phyloP scores from a whole-genome alignment of 2,113 vertebrate genomes.

The Cariama cristata region DNA sequence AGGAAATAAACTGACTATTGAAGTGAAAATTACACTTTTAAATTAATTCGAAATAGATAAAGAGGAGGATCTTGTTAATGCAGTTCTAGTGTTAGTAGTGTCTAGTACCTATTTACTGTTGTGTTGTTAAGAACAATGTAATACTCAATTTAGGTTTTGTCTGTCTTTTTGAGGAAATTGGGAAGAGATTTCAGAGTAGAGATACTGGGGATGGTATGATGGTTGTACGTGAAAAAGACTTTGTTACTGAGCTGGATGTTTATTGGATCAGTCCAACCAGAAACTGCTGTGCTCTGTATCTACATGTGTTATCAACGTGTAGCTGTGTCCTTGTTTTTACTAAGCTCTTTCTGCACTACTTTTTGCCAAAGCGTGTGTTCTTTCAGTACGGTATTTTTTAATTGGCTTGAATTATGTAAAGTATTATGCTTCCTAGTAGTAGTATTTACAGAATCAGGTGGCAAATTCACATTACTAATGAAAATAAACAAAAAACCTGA shows the following conservation, averaged over 20 bases:
- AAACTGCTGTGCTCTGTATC: not conserved
- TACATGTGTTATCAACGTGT: not conserved
- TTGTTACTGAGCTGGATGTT: not conserved
- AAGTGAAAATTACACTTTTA: not conserved
- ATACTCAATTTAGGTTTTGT: not conserved
- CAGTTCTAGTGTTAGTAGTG: not conserved
- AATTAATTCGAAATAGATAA: not conserved
- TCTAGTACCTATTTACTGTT: not conserved
- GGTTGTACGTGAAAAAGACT: not conserved
- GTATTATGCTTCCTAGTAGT: not conserved
- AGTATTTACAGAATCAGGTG: not conserved
- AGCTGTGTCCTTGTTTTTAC: not conserved
- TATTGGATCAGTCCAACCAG: not conserved
- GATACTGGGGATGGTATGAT: not conserved
- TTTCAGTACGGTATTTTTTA: not conserved
- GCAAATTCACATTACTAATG: not conserved
- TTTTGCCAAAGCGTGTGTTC: not conserved
- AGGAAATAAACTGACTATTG: not conserved
- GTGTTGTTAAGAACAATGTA: not conserved
- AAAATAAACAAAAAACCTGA: not conserved
- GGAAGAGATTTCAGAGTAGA: not conserved
- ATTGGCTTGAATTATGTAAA: rapidly evolving
- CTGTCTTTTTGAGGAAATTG: not conserved
- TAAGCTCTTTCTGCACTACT: not conserved
- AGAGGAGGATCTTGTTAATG: not conserved